Evolutionary conservation across 2,888 invertebrate species (phyloP).

Genomic region (Coronaproctus castanopsis): DNA sequence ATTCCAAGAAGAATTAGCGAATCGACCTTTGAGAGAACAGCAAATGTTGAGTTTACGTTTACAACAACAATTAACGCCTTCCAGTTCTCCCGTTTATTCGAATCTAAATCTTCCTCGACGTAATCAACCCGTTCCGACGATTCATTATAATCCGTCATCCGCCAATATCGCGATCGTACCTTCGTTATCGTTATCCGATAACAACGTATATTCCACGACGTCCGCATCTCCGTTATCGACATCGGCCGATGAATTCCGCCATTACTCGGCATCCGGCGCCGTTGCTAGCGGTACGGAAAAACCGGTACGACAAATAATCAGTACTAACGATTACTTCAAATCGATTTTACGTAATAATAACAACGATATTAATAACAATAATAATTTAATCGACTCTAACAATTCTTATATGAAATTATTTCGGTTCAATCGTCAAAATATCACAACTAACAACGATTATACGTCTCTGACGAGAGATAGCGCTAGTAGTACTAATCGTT

Average conservation of each 20-base stretch:
- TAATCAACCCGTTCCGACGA: no score
- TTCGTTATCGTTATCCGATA: no score
- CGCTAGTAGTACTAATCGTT: no score
- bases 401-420: not conserved
- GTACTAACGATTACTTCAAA: not conserved
- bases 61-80: not conserved
- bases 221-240: no score
- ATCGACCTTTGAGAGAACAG: slow-evolving; percentile 9
- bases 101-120: not conserved
- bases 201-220: no score
- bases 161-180: no score
- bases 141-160: no score
- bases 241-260: no score
- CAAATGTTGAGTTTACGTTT: slow-evolving; percentile 2
- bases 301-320: not conserved
- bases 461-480: no score
- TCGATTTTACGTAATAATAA: not conserved
- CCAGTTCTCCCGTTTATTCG: not conserved
- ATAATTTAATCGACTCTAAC: not conserved
- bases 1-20: slow-evolving; percentile 10
- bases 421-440: no score
- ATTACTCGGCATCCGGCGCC: no score
- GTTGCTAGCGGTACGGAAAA: not conserved
- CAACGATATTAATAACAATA: not conserved
- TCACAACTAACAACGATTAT: no score